Evolutionary conservation across 2,797 vertebrate species (phyloP).

Genomic region (Lepus townsendii): DNA sequence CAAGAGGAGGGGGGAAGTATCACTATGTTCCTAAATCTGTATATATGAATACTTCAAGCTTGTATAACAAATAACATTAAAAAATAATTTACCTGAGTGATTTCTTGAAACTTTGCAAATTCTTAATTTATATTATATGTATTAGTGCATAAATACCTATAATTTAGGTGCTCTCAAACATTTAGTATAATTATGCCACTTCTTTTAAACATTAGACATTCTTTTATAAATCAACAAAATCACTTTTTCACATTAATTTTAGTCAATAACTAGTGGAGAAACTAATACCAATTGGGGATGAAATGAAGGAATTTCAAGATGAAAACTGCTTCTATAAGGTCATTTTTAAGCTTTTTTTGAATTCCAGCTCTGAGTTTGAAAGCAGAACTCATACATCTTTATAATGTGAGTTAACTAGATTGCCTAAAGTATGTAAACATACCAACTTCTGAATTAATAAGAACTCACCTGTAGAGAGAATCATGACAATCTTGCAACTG

Average conservation of each 20-base stretch:
- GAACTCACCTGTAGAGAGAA: neutral
- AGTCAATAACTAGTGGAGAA: neutral
- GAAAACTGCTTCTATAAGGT: neutral
- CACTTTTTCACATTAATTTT: neutral
- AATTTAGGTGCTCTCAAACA: neutral
- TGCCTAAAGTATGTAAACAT: neutral
- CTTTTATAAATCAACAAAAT: neutral
- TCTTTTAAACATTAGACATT: slow-evolving; percentile 4
- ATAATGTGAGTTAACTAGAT: slow-evolving; percentile 32
- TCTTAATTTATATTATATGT: neutral
- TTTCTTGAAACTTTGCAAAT: neutral
- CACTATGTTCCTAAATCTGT: too few relatives aligned
- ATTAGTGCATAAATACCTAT: neutral
- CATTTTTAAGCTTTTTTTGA: slow-evolving; percentile 20
- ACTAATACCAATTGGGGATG: neutral
- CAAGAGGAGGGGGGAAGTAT: too few relatives aligned
- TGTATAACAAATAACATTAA: too few relatives aligned
- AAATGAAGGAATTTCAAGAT: neutral
- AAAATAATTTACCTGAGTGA: neutral
- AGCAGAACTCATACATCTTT: slow-evolving; percentile 10
- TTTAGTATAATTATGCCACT: slow-evolving; percentile 27
- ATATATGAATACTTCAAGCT: too few relatives aligned
- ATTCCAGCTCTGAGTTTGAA: neutral
- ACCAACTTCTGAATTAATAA: slow-evolving; percentile 21
- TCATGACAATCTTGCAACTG: neutral